phyloP scores from a whole-genome alignment of 2,113 vertebrate species.

The Tursiops truncatus region DNA sequence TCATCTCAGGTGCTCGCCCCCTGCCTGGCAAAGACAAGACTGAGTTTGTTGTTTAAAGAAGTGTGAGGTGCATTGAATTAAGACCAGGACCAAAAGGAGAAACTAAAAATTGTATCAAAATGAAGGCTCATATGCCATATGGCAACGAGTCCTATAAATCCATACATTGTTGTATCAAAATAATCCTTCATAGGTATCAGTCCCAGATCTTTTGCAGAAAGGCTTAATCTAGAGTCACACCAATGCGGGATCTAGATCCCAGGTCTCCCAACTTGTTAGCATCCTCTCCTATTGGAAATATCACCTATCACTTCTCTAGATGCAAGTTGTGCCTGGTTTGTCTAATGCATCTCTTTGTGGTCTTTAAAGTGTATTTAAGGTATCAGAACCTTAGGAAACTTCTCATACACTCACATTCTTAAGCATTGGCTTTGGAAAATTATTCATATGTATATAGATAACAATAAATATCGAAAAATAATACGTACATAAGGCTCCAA shows the following conservation, averaged over 20 bases:
- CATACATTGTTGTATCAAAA: background rate
- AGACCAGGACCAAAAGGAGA: background rate
- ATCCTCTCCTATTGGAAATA: background rate
- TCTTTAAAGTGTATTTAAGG: background rate
- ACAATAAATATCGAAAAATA: background rate
- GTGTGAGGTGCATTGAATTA: background rate
- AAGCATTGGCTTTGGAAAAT: background rate
- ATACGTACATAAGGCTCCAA: background rate
- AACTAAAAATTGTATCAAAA: background rate
- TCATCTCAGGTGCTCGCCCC: rapidly evolving
- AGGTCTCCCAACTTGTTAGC: background rate
- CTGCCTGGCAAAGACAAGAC: background rate
- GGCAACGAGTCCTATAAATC: background rate
- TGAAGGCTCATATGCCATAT: background rate
- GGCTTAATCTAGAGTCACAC: background rate
- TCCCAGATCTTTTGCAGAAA: background rate
- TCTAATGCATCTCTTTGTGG: background rate
- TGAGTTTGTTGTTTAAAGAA: background rate
- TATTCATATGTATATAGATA: background rate
- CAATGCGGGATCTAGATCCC: background rate
- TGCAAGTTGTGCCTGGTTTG: background rate
- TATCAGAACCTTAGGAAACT: background rate
- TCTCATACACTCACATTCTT: background rate
- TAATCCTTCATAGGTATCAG: background rate
- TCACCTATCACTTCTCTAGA: background rate